These are phyloP conservation scores for Cyphomyrus plagiostoma DNA, from an alignment of 2,113 vertebrate genomes.

Conservation along the genomic window DNA sequence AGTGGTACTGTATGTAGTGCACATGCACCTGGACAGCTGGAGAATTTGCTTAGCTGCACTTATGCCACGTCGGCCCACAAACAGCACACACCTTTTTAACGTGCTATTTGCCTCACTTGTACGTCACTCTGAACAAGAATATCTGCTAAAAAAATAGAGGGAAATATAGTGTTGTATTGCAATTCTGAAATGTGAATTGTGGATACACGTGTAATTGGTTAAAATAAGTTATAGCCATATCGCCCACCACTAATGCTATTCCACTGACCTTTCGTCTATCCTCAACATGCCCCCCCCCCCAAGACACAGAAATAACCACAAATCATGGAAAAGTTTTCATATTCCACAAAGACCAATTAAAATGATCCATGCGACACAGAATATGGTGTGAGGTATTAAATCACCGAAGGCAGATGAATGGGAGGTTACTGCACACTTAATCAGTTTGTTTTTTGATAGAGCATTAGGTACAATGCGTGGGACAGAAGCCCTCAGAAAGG, in stretches of 20 bases:
- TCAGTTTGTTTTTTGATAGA: background rate
- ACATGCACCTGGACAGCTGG: background rate
- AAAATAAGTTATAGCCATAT: background rate
- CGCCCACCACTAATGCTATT: background rate
- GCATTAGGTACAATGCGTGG: background rate
- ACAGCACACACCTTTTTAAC: background rate
- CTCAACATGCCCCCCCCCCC: background rate
- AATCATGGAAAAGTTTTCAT: too few species aligned
- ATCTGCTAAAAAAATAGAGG: background rate
- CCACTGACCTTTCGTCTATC: background rate
- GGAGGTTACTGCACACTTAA: background rate
- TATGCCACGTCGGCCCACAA: background rate
- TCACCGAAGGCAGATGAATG: background rate
- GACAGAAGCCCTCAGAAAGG: background rate
- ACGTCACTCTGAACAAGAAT: background rate
- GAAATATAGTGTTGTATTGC: background rate
- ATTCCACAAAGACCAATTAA: background rate
- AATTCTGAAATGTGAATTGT: background rate
- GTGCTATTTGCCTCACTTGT: background rate
- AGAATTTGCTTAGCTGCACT: background rate
- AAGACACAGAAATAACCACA: background rate
- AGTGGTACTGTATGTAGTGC: background rate
- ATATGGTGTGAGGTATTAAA: background rate
- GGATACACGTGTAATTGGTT: background rate
- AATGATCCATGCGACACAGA: background rate